Percentiles rank a stretch among this genome's conserved stretches.
phyloP scores from a whole-genome alignment of 2,797 vertebrate species.

The Capromys pilorides region DNA sequence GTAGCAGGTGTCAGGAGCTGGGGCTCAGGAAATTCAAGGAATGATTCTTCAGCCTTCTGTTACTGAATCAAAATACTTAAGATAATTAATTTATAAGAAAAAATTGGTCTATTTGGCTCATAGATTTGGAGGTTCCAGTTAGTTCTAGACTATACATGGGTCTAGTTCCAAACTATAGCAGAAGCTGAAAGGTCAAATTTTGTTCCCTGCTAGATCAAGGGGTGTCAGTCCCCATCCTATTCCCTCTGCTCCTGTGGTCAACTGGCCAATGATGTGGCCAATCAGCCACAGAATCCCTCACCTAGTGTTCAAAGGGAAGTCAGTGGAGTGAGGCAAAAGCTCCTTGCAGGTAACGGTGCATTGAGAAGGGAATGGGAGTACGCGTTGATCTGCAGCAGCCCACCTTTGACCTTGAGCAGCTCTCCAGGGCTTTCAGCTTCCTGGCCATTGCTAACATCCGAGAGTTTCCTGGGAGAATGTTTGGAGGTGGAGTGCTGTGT shows the following conservation, averaged over 20 bases:
- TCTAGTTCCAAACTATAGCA: background rate
- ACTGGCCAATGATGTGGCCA: background rate
- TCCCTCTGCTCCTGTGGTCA: background rate
- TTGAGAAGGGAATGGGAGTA: background rate
- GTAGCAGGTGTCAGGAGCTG: too few species aligned
- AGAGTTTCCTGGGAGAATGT: background rate
- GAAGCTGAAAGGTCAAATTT: background rate
- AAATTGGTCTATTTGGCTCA: background rate
- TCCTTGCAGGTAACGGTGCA: background rate
- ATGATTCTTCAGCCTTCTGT: background rate
- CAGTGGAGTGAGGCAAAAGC: background rate
- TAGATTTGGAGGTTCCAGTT: background rate
- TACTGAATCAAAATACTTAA: background rate
- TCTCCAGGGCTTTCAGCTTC: background rate
- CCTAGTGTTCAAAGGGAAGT: background rate
- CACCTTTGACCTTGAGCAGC: background rate
- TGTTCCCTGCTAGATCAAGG: background rate
- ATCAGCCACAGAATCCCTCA: background rate
- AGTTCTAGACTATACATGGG: background rate
- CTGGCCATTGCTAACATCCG: background rate
- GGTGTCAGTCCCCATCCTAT: rapidly evolving
- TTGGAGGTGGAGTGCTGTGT: constrained; percentile 29
- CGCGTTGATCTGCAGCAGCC: background rate
- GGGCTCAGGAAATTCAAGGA: background rate
- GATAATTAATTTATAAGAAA: background rate